Base-by-base conservation (phyloP, 2,888 invertebrate genomes). In the Blastobasis lacticolella region DNA sequence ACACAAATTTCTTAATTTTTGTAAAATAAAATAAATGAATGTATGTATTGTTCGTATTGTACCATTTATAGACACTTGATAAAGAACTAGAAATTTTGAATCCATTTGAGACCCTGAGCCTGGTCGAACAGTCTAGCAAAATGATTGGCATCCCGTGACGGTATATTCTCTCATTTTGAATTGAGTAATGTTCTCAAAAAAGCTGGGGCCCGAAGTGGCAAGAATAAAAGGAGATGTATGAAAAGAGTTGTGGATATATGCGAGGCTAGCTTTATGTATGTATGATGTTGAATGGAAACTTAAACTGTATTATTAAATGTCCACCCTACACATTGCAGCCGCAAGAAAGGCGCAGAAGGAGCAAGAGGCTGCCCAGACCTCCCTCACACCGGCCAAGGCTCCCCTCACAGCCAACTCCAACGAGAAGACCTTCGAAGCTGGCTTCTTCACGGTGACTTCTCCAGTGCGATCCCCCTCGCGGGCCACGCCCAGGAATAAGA, bases 371-470 rank as follows among this genome's bases (percentile, higher is more conserved):
- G 48, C 45, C 5, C 38, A 41, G 0, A 10, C 47, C 0, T 40
- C 53, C 0, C 43, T 53, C 0, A 40, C 53, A 1, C 37, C 45
- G 5, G 46, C 48, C 0, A 42, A 60, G 1, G 23, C 23, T 0
- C 4, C 48, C 1, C 38, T 42, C 0, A 58, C 54, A 0, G n/a
- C 43, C 2, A 40, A 46, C 0, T 59, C 59, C n/a, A 67, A 23
- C 2, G 42, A 62, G 43, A 81, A 81, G 61, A 81, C 80, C 0
- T 88, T 89, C 57, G 81, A 88, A 9, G 88, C 79, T 0, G 88
- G 88, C 0, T 89, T 88, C 74, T 88, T 88, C 73, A 59, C 66
- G 53, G 79, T 88, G 44, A 62, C 59, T 43, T 88, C 88, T 0
- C 89, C 88, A 4, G 72, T 81, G n/a, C 77, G 75, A 9, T 60